Evolutionary conservation across 2,113 vertebrate genomes (phyloP).

Genomic region (Mellivora capensis): DNA sequence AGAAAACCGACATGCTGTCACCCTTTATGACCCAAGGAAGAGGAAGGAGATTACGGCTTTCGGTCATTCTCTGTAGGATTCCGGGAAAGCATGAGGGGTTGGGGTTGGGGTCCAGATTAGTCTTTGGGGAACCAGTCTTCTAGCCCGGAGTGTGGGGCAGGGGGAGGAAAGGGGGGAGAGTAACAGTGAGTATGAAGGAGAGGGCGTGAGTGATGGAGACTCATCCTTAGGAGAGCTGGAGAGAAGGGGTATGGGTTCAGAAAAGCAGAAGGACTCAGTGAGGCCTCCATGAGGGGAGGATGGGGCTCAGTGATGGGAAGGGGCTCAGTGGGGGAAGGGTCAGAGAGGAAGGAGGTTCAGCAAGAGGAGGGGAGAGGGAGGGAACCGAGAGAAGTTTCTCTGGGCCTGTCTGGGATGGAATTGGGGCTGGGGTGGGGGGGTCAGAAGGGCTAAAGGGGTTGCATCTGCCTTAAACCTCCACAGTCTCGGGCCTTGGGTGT

Average conservation of each 20-base stretch:
- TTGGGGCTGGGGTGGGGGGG: too few species aligned
- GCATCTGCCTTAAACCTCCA: not conserved
- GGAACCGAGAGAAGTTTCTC: not conserved
- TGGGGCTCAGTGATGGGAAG: not conserved
- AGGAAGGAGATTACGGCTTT: not conserved
- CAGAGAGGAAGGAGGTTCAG: not conserved
- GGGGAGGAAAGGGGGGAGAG: not conserved
- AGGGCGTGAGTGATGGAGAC: fast-evolving
- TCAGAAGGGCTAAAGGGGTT: not conserved
- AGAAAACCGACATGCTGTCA: not conserved
- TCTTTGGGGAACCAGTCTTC: not conserved
- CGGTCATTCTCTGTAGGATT: not conserved
- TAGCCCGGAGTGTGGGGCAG: not conserved
- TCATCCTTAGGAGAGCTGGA: not conserved
- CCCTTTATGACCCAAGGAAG: not conserved
- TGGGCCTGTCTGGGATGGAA: not conserved
- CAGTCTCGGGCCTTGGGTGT: not conserved
- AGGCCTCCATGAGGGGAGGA: not conserved
- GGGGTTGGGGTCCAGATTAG: not conserved
- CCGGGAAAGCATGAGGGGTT: not conserved
- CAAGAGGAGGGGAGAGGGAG: too few species aligned
- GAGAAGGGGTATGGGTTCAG: too few species aligned
- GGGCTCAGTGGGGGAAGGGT: not conserved
- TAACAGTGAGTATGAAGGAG: too few species aligned
- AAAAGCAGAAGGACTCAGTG: too few species aligned